Percentiles rank a stretch among this genome's conserved stretches.
Conservation (phyloP, 2,797 vertebrate genomes). For the Sebastes hopkinsi region DNA sequence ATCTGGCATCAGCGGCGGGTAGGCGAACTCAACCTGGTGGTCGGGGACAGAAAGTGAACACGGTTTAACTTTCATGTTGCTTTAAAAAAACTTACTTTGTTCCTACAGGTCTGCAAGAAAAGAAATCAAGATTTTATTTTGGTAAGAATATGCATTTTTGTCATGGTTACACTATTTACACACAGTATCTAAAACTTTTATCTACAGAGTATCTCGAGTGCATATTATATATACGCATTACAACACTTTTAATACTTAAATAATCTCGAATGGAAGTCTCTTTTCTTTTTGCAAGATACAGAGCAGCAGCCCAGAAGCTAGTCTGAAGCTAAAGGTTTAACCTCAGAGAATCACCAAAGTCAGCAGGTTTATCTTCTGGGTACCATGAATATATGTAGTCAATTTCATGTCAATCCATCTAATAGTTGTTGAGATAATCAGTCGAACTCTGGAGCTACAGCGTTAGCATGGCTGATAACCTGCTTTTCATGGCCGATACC, state of each 20-base stretch:
- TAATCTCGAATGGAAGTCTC: background rate
- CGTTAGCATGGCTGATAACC: too few species aligned
- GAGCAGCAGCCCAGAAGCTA: too few species aligned
- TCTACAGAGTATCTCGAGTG: background rate
- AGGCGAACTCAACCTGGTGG: constrained; percentile 92
- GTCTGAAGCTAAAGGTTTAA: too few species aligned
- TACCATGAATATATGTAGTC: accelerated
- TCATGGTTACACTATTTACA: accelerated
- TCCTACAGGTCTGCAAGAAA: background rate
- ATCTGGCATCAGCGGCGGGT: constrained; percentile 89
- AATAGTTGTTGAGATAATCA: too few species aligned
- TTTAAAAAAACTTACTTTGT: background rate
- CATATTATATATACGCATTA: background rate
- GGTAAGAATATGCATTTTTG: background rate
- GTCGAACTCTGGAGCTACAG: too few species aligned
- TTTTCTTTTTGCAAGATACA: too few species aligned
- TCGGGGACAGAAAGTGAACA: background rate
- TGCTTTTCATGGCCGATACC: accelerated
- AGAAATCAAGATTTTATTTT: background rate
- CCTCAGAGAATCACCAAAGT: too few species aligned
- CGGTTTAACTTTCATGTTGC: background rate
- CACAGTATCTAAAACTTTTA: background rate
- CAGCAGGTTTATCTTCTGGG: too few species aligned
- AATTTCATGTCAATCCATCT: accelerated
- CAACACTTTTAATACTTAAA: background rate